Percentiles rank a stretch among this genome's conserved stretches.
These are phyloP conservation scores for Craseonycteris thonglongyai DNA, from an alignment of 2,113 vertebrate genomes.

Conservation along the genomic window DNA sequence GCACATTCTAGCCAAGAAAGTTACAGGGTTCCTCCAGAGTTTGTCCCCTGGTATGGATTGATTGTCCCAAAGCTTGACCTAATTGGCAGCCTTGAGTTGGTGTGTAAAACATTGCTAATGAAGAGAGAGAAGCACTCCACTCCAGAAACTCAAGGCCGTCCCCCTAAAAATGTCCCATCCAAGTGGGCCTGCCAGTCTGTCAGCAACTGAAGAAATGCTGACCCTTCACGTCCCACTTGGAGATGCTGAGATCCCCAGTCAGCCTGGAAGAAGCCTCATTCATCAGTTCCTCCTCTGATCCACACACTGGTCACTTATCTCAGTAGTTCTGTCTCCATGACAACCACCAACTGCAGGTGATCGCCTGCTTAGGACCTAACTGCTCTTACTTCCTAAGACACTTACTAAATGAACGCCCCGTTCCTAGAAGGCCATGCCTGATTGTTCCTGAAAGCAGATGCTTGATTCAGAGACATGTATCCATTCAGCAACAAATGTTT, in stretches of 20 bases:
- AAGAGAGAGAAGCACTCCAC: neutral
- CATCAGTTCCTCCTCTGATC: neutral
- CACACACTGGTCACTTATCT: neutral
- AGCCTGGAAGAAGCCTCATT: neutral
- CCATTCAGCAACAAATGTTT: neutral
- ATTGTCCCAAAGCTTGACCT: neutral
- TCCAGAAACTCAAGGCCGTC: fast-evolving
- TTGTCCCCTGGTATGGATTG: neutral
- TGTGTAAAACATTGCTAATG: neutral
- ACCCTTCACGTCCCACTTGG: neutral
- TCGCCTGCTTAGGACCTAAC: neutral
- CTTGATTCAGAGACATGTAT: neutral
- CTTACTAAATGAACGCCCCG: neutral
- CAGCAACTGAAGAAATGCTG: neutral
- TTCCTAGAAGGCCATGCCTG: neutral
- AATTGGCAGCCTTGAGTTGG: neutral
- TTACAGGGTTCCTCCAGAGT: neutral
- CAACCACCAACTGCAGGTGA: neutral
- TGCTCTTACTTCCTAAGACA: neutral
- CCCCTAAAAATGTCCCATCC: neutral
- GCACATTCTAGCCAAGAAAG: neutral
- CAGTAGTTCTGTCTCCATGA: neutral
- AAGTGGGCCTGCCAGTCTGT: neutral
- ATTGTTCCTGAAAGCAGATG: neutral
- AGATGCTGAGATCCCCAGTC: neutral